A percentile compares a stretch with the other conserved stretches of the same genome.
phyloP scores from a whole-genome alignment of 2,113 vertebrate species.

The Salvelinus fontinalis region DNA sequence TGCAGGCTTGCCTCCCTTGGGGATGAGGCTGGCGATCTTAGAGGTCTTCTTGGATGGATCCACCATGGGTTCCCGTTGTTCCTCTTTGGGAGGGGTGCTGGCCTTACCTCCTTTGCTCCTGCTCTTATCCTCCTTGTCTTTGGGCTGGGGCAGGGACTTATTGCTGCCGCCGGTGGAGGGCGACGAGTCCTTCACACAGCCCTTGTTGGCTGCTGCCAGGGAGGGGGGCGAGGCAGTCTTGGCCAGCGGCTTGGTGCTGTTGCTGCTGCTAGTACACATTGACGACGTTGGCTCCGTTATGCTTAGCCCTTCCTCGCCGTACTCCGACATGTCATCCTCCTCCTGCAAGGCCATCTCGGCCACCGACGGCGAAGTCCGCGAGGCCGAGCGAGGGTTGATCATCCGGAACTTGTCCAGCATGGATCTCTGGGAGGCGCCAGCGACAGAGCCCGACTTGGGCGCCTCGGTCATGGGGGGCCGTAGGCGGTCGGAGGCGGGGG shows the following conservation, averaged over 20 bases:
- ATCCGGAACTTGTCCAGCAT: constrained; percentile 98
- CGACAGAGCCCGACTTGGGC: constrained; percentile 55
- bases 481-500: constrained; percentile 78
- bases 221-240: constrained; percentile 65
- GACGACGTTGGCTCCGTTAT: constrained; percentile 59
- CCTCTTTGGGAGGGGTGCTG: constrained; percentile 82
- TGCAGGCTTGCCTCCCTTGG: constrained; percentile 87
- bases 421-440: constrained; percentile 86
- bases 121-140: constrained; percentile 91
- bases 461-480: constrained; percentile 77
- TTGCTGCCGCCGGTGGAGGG: constrained; percentile 85
- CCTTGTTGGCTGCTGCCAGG: constrained; percentile 80
- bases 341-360: constrained; percentile 82
- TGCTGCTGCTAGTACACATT: constrained; percentile 65
- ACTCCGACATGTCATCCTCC: constrained; percentile 87
- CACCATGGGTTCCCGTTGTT: constrained; percentile 73
- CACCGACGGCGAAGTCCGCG: constrained; percentile 78
- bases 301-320: constrained; percentile 78
- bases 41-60: constrained; percentile 89
- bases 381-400: constrained; percentile 85
- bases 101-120: constrained; percentile 86
- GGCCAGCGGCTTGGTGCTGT: constrained; percentile 82
- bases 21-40: constrained; percentile 96
- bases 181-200: constrained; percentile 76
- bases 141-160: constrained; percentile 83